A percentile compares a stretch with the other conserved stretches of the same genome.
Evolutionary conservation across 2,888 invertebrate species (phyloP).

Genomic region (Hipparchia sbordonii): DNA sequence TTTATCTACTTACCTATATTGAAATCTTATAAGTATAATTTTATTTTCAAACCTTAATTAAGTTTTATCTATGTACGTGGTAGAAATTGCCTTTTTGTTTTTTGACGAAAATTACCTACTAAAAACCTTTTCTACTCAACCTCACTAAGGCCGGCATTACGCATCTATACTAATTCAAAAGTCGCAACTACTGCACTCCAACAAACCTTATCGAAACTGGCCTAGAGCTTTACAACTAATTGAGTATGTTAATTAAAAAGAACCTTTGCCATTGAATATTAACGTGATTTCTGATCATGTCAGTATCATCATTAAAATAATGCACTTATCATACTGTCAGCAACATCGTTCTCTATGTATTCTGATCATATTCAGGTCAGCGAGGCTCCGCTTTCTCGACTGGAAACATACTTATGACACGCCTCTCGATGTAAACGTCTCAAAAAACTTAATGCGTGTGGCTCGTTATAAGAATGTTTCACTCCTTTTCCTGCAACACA

Average conservation of each 20-base stretch:
- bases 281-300: no score
- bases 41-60: not conserved
- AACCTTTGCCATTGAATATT: no score
- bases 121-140: not conserved
- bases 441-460: no score
- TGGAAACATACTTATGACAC: no score
- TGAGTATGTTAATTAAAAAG: not conserved
- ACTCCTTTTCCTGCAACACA: no score
- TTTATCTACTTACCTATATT: not conserved
- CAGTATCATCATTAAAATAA: no score
- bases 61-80: not conserved
- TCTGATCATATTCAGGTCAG: no score
- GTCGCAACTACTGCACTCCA: not conserved
- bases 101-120: not conserved
- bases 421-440: no score
- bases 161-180: not conserved
- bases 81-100: not conserved
- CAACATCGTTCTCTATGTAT: no score
- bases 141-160: not conserved
- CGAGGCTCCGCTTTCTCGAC: no score
- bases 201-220: not conserved
- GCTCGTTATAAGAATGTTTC: no score
- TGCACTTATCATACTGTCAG: no score
- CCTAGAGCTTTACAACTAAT: constrained; percentile 1
- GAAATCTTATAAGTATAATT: not conserved